Conservation (phyloP, 2,888 invertebrate species). For the Lycia hirtaria region DNA sequence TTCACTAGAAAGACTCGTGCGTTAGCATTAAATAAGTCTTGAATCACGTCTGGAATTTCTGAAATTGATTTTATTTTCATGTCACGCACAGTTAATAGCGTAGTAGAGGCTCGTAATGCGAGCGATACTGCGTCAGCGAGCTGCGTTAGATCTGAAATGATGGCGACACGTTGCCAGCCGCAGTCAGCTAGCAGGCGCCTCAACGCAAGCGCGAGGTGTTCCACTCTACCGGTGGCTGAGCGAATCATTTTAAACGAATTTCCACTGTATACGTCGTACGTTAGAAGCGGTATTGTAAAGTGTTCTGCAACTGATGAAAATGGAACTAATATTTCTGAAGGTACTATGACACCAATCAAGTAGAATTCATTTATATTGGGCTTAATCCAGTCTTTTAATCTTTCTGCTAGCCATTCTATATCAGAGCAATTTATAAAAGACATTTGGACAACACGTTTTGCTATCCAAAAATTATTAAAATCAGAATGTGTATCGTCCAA, state of each 20-base stretch:
- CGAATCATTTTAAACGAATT: not conserved
- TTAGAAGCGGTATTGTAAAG: not conserved
- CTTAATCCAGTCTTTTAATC: not conserved
- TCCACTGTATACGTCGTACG: not conserved
- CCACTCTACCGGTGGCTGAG: not conserved
- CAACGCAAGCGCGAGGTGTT: slow-evolving; percentile 11
- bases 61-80: not conserved
- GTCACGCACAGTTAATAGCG: not conserved
- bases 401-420: not conserved
- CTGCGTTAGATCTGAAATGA: not conserved
- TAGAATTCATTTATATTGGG: no score
- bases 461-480: not conserved
- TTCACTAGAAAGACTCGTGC: not conserved
- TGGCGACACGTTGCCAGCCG: not conserved
- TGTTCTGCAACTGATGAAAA: not conserved
- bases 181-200: slow-evolving; percentile 17
- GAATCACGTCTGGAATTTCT: not conserved
- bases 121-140: not conserved
- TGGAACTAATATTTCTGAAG: not conserved
- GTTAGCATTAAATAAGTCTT: not conserved
- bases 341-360: not conserved
- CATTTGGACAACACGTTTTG: not conserved
- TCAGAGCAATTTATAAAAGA: not conserved
- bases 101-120: not conserved
- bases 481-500: not conserved